Evolutionary conservation across 2,797 vertebrate species (phyloP).

Genomic region (Acrocephalus scirpaceus): DNA sequence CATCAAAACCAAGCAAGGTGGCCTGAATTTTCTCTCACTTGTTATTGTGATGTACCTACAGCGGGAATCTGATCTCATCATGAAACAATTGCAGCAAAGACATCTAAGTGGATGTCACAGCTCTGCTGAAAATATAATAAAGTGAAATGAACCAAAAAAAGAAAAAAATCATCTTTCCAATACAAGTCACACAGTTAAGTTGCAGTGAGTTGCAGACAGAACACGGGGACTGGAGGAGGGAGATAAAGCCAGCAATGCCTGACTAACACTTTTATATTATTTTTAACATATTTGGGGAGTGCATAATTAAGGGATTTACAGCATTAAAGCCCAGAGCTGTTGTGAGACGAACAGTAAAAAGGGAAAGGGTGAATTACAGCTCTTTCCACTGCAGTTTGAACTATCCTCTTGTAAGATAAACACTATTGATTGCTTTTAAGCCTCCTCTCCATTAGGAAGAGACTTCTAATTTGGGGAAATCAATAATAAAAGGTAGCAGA

Average conservation of each 20-base stretch:
- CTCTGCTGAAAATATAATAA: slow-evolving; percentile 68
- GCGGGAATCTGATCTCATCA: slow-evolving; percentile 64
- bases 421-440: slow-evolving; percentile 13
- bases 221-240: neutral
- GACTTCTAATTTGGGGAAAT: slow-evolving; percentile 46
- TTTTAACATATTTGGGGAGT: slow-evolving; percentile 52
- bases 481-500: neutral
- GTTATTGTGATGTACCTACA: slow-evolving; percentile 59
- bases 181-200: slow-evolving; percentile 62
- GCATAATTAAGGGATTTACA: slow-evolving; percentile 58
- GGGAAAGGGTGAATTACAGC: slow-evolving; percentile 25
- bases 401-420: slow-evolving; percentile 42
- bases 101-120: slow-evolving; percentile 72
- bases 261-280: slow-evolving; percentile 52
- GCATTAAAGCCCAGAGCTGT: slow-evolving; percentile 38
- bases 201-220: slow-evolving; percentile 55
- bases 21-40: slow-evolving; percentile 52
- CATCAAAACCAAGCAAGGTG: slow-evolving; percentile 38
- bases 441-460: slow-evolving; percentile 42
- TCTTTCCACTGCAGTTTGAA: slow-evolving; percentile 29
- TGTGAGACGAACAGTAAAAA: neutral
- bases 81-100: slow-evolving; percentile 64
- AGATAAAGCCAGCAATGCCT: slow-evolving; percentile 32
- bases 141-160: slow-evolving; percentile 59
- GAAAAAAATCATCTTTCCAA: slow-evolving; percentile 34